Conservation (phyloP, 2,797 vertebrate genomes). For the Pantherophis vulpinus region DNA sequence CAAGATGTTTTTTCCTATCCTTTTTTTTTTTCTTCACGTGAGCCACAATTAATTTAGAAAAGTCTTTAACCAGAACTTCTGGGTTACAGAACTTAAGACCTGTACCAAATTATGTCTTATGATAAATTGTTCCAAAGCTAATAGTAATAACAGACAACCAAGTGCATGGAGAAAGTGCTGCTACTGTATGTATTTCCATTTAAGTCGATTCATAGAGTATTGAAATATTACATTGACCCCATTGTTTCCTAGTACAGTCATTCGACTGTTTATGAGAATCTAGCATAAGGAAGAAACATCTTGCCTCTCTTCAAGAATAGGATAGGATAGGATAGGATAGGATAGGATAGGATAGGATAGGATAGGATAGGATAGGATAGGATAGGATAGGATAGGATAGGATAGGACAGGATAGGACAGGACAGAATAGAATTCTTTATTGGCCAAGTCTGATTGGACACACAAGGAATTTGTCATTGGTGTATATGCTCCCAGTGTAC, state of each 20-base stretch:
- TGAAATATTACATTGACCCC: not conserved
- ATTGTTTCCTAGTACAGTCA: not conserved
- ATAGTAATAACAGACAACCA: not conserved
- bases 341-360: rapidly evolving
- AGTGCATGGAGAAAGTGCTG: not conserved
- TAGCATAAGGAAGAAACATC: no score
- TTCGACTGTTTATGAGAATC: not conserved
- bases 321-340: no score
- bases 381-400: no score
- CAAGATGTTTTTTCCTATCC: not conserved
- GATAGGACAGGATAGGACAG: no score
- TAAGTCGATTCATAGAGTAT: not conserved
- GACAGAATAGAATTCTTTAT: no score
- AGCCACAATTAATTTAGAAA: not conserved
- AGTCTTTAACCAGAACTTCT: not conserved
- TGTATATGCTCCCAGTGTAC: no score
- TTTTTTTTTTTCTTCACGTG: not conserved
- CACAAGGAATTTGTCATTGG: no score
- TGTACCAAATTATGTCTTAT: not conserved
- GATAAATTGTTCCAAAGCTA: not conserved
- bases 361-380: no score
- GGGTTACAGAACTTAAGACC: not conserved
- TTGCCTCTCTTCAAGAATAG: no score
- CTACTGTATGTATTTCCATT: not conserved
- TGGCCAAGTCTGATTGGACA: no score